Evolutionary conservation across 2,113 vertebrate species (phyloP).

Genomic region (Lucifuga dentata): DNA sequence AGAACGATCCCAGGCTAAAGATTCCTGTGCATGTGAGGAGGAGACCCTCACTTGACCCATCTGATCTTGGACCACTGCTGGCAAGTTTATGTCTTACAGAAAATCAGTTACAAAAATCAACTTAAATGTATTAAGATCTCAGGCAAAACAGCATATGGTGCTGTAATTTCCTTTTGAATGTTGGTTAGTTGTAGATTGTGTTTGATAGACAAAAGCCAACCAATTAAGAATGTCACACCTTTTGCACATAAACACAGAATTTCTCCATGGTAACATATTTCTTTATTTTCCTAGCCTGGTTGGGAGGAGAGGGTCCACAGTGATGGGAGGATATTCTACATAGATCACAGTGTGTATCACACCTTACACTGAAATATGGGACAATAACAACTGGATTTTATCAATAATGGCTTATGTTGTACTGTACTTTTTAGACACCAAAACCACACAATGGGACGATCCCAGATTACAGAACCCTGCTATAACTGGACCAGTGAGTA

Average conservation of each 20-base stretch:
- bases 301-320: slow-evolving; percentile 96
- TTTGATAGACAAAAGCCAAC: not conserved
- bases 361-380: not conserved
- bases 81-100: slow-evolving; percentile 79
- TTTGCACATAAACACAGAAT: no score
- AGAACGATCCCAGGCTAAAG: slow-evolving; percentile 95
- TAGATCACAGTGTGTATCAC: slow-evolving; percentile 92
- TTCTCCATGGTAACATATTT: not conserved
- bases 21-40: slow-evolving; percentile 86
- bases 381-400: not conserved
- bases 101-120: slow-evolving; percentile 7
- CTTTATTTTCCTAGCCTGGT: slow-evolving; percentile 86
- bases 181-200: no score
- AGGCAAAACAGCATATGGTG: not conserved
- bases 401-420: not conserved
- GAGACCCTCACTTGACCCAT: slow-evolving; percentile 86
- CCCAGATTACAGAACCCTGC: slow-evolving; percentile 92
- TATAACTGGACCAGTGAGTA: slow-evolving; percentile 96
- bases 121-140: not conserved
- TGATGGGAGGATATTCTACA: slow-evolving; percentile 96
- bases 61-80: slow-evolving; percentile 91
- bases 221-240: not conserved
- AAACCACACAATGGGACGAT: slow-evolving; percentile 96
- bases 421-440: slow-evolving; percentile 86
- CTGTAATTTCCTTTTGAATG: not conserved